Evolutionary conservation across 2,797 vertebrate genomes (phyloP).

Genomic region (Gymnopithys bicolor): DNA sequence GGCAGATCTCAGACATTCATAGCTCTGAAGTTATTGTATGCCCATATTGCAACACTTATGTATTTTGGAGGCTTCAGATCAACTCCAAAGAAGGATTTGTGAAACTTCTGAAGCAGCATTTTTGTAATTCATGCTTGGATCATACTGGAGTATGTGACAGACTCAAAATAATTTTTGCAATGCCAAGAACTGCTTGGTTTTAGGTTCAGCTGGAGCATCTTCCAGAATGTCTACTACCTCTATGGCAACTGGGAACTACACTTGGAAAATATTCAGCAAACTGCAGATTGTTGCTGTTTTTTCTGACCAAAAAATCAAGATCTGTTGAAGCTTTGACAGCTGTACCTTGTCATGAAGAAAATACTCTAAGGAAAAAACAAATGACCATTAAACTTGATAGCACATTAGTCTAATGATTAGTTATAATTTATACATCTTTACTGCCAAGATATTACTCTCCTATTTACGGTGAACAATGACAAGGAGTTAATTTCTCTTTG

Average conservation of each 20-base stretch:
- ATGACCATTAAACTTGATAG: constrained; percentile 20
- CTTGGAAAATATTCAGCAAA: constrained; percentile 65
- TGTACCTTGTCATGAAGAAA: constrained; percentile 54
- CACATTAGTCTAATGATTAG: not conserved
- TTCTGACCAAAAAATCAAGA: constrained; percentile 55
- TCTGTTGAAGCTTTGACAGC: constrained; percentile 48
- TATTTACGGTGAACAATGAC: not conserved
- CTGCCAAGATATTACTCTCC: not conserved
- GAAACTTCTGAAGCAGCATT: constrained; percentile 1
- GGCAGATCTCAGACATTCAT: not conserved
- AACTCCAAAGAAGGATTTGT: not conserved
- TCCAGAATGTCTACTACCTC: constrained; percentile 48
- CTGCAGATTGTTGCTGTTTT: constrained; percentile 34
- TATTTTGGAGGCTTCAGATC: constrained; percentile 10
- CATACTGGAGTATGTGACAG: constrained; percentile 2
- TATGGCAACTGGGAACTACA: constrained; percentile 10
- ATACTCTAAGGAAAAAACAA: constrained; percentile 41
- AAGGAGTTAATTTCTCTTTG: not conserved
- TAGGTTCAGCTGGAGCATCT: constrained; percentile 33
- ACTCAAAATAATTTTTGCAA: constrained; percentile 21
- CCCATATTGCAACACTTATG: not conserved
- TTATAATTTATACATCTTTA: constrained; percentile 25
- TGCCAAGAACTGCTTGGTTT: constrained; percentile 17
- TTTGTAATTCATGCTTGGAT: constrained; percentile 19
- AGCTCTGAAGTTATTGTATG: not conserved